Percentiles rank a stretch among this genome's conserved stretches.
phyloP scores from a whole-genome alignment of 2,797 vertebrate species.

The Cossypha polioptera region DNA sequence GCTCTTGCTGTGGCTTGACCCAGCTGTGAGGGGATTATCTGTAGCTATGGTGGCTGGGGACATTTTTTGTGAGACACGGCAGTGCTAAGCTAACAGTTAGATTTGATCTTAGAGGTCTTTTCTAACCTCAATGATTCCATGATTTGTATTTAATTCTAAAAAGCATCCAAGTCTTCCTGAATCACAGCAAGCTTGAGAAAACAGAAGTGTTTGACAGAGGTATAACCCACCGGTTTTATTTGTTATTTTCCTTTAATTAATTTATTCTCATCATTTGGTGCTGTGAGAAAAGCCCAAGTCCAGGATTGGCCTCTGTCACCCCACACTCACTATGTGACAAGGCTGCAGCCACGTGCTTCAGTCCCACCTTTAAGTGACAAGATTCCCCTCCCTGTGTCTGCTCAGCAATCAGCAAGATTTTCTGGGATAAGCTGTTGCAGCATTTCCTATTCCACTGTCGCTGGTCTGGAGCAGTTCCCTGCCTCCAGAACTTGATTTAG shows the following conservation, averaged over 20 bases:
- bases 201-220: neutral
- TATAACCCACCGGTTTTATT: neutral
- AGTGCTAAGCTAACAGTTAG: rapidly evolving
- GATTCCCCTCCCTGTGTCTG: neutral
- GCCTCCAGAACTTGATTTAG: neutral
- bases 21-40: neutral
- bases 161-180: neutral
- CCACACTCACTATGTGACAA: rapidly evolving
- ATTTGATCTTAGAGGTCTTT: neutral
- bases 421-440: neutral
- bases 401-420: neutral
- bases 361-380: neutral
- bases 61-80: neutral
- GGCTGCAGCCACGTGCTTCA: neutral
- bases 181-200: neutral
- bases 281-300: neutral
- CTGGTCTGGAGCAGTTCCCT: neutral
- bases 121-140: neutral
- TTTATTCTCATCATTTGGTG: neutral
- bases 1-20: neutral
- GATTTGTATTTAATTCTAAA: neutral
- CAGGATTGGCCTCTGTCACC: neutral
- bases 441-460: rapidly evolving
- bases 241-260: neutral
- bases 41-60: neutral